A percentile compares a stretch with the other conserved stretches of the same genome.
Conservation (phyloP, 2,888 invertebrate species). For the Dorcus parallelipipedus region DNA sequence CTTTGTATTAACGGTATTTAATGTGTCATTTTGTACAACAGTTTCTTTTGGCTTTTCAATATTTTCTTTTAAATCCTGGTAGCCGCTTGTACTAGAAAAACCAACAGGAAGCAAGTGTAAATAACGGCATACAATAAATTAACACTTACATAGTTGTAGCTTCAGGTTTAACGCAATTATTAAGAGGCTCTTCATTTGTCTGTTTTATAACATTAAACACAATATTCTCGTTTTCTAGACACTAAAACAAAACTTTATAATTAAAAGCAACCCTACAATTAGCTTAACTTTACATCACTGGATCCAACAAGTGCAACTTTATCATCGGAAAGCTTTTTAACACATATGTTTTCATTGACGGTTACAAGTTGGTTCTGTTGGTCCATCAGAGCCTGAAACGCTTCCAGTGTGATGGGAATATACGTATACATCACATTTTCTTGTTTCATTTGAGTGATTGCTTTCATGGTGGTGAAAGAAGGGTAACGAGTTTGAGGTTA, state of each 20-base stretch:
- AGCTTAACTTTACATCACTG: slow-evolving; percentile 12
- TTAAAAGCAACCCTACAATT: background rate
- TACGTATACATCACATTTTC: slow-evolving; percentile 17
- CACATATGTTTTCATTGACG: slow-evolving; percentile 19
- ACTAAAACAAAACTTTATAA: background rate
- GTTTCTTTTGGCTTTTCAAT: no score
- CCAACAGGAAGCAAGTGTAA: no score
- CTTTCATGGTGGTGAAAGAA: slow-evolving; percentile 7
- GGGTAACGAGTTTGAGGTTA: no score
- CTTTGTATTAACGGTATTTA: background rate
- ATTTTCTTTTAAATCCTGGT: no score
- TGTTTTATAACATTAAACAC: background rate
- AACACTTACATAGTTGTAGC: background rate
- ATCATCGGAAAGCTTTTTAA: slow-evolving; percentile 24
- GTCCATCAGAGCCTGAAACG: slow-evolving; percentile 8
- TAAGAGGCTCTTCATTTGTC: no score
- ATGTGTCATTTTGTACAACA: background rate
- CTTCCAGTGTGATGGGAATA: slow-evolving; percentile 19
- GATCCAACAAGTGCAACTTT: slow-evolving; percentile 13
- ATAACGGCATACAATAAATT: no score
- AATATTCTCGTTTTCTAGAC: background rate
- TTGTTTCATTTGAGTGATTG: slow-evolving; percentile 1
- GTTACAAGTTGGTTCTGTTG: slow-evolving; percentile 10
- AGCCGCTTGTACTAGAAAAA: no score
- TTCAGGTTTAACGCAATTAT: background rate